A percentile compares a stretch with the other conserved stretches of the same genome.
phyloP scores from a whole-genome alignment of 92 coral and sea anemone species.

The Palythoa caribaeorum region DNA sequence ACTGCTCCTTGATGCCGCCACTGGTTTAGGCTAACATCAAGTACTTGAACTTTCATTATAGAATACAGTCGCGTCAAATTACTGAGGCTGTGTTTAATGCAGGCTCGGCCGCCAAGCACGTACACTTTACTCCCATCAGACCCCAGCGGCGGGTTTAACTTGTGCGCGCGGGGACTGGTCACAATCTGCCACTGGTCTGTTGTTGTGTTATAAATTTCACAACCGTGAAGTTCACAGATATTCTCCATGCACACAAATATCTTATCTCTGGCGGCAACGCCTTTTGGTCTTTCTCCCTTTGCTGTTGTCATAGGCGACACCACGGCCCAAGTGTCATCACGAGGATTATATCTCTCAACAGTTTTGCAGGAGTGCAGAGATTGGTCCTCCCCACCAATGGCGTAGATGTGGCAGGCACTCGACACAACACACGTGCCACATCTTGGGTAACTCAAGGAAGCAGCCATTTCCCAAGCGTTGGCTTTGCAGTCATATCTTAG shows the following conservation, averaged over 20 bases:
- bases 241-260: conserved; percentile 39
- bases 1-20: conserved; percentile 39
- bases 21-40: conserved; percentile 18
- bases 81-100: conserved; percentile 33
- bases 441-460: conserved; percentile 15
- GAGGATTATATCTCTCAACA: conserved; percentile 20
- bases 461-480: conserved; percentile 24
- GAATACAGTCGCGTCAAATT: conserved; percentile 33
- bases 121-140: conserved; percentile 31
- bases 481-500: conserved; percentile 14
- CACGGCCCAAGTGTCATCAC: conserved; percentile 8
- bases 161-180: conserved; percentile 37
- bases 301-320: conserved; percentile 23
- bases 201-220: conserved; percentile 27
- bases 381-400: conserved; percentile 35
- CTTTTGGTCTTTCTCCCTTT: conserved; percentile 39
- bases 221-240: conserved; percentile 29
- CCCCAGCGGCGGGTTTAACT: conserved; percentile 37
- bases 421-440: conserved; percentile 32
- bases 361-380: conserved; percentile 7
- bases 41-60: conserved; percentile 39
- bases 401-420: conserved; percentile 19
- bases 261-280: conserved; percentile 39
- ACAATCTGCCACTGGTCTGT: conserved; percentile 28
- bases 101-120: conserved; percentile 40